Evolutionary conservation across 2,797 vertebrate genomes (phyloP).

Genomic region (Merluccius polli): DNA sequence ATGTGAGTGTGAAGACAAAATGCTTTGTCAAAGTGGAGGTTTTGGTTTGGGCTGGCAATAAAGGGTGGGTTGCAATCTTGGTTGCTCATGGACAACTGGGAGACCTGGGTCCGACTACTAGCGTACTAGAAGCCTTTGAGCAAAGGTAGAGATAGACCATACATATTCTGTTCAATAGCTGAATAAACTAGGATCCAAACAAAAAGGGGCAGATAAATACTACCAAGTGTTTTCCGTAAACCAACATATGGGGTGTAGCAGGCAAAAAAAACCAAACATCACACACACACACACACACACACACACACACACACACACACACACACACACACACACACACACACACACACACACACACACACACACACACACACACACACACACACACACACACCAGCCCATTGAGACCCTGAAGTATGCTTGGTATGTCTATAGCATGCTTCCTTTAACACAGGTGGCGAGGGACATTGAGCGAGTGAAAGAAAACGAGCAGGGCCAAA

Average conservation of each 20-base stretch:
- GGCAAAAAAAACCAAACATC: too few species aligned
- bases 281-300: neutral
- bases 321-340: neutral
- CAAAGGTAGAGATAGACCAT: neutral
- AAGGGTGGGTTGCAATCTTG: too few species aligned
- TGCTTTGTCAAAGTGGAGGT: too few species aligned
- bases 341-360: slow-evolving; percentile 6
- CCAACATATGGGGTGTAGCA: too few species aligned
- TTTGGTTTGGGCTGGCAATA: too few species aligned
- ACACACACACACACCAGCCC: slow-evolving; percentile 43
- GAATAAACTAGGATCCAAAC: neutral
- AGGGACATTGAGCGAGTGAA: slow-evolving; percentile 27
- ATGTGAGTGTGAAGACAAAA: too few species aligned
- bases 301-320: neutral
- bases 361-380: slow-evolving; percentile 30
- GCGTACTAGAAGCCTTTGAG: neutral
- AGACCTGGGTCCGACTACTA: neutral
- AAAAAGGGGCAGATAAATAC: too few species aligned
- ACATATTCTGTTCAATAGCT: neutral
- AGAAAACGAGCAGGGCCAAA: neutral
- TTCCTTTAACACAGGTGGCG: slow-evolving; percentile 75
- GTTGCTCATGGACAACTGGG: too few species aligned
- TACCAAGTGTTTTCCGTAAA: too few species aligned
- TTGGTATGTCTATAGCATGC: slow-evolving; percentile 72
- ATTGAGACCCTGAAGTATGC: slow-evolving; percentile 71